Base-by-base conservation (phyloP, 2,797 vertebrate species). In the Muraenolepis orangiensis region DNA sequence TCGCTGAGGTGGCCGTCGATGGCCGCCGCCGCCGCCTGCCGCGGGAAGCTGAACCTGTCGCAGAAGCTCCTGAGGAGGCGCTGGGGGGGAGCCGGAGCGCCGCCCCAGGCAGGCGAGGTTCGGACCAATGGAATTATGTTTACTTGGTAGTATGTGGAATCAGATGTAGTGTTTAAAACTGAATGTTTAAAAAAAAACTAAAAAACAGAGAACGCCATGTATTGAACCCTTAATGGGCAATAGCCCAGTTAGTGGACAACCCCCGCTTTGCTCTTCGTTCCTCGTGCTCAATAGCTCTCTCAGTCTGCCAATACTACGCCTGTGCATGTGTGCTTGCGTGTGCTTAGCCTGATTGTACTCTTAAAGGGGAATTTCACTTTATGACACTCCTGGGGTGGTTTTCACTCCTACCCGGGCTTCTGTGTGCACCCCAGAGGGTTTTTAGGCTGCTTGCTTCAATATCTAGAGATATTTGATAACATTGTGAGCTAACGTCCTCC, bases 41-140 rank as follows among this genome's bases (percentile, higher is more conserved):
- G 84, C 77, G 93, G 92, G 93, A 91, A 90, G 74, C 89, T 93
- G 71, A 90, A 66, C 36, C 61, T 93, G 85, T 85, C 90, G 4
- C 87, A 91, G 69, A 91, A 89, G 74, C 86, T 92, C 29, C 90
- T 90, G 81, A 94, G 91, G 87, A 90, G 84, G 71, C 84, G 83
- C 31, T 75, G 75, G 76, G 85, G 69, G 75, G 82, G 29, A 28
- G 51, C 87, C 81, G 86, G 87, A 75, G 90, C 83, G 51, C 90
- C 88, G 78, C 91, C 93, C 93, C 90, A 86, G 86, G 83, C n/a
- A 61, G n/a, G 38, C 57, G 23, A 16, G 23, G 66, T 26, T 14
- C 26, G 23, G 34, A 5, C 11, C 11, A 42, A 26, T n/a, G 57
- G 57, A 61, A n/a, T n/a, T 61, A 12, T n/a, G 20, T 61, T 23